These are phyloP conservation scores for Drosophila mayri DNA, from an alignment of 1,140 invertebrate species.

Conservation along the genomic window DNA sequence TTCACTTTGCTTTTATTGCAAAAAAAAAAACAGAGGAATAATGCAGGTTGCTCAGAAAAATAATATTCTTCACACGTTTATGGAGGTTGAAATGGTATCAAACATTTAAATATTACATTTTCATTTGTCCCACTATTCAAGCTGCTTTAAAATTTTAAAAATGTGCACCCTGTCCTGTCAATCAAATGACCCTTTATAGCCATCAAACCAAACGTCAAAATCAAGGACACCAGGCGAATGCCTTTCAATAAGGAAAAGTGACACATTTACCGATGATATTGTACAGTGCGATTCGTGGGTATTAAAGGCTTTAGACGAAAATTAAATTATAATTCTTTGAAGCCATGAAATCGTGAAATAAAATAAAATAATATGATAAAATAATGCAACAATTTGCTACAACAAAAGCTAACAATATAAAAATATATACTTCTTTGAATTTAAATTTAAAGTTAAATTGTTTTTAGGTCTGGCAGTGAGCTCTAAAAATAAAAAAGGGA, in stretches of 20 bases:
- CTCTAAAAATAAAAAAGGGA: not conserved
- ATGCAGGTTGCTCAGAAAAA: not conserved
- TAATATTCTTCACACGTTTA: not conserved
- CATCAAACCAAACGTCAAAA: conserved; percentile 26
- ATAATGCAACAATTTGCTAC: not conserved
- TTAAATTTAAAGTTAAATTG: not conserved
- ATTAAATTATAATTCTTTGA: not conserved
- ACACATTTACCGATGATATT: conserved; percentile 5
- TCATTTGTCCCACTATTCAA: not conserved
- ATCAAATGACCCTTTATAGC: conserved; percentile 27
- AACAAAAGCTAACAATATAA: not conserved
- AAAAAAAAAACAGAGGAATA: not conserved
- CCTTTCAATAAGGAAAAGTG: conserved; percentile 11
- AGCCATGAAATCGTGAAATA: too few species aligned
- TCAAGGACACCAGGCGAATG: conserved; percentile 12
- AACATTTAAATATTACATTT: not conserved
- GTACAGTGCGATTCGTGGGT: conserved; percentile 7
- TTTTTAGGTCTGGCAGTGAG: not conserved
- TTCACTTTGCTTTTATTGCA: not conserved
- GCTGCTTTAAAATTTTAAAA: not conserved
- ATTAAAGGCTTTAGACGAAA: not conserved
- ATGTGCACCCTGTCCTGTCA: not conserved
- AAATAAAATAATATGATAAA: too few species aligned
- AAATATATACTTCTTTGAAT: not conserved
- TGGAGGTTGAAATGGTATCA: not conserved